These are phyloP conservation scores for Apis dorsata DNA, from an alignment of 1,140 invertebrate genomes.

Conservation along the genomic window DNA sequence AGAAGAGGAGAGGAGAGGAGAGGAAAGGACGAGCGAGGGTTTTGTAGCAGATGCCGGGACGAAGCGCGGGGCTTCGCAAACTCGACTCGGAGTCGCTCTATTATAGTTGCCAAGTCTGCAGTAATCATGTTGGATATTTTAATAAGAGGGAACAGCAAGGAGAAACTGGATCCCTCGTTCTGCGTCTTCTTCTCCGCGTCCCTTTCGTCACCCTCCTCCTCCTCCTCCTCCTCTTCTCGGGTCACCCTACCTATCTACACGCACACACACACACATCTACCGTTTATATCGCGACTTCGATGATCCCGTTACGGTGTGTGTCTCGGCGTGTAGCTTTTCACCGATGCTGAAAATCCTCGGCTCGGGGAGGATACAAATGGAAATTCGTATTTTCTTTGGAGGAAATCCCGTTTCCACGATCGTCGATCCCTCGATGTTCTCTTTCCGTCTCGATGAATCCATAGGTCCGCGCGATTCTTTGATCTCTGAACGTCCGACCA, in stretches of 20 bases:
- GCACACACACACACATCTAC: slow-evolving; percentile 40
- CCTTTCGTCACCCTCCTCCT: slow-evolving; percentile 9
- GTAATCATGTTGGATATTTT: slow-evolving; percentile 79
- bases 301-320: slow-evolving; percentile 61
- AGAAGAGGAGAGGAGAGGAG: neutral
- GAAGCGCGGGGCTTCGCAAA: slow-evolving; percentile 60
- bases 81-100: slow-evolving; percentile 73
- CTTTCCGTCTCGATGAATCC: slow-evolving; percentile 5
- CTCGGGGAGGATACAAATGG: slow-evolving; percentile 53
- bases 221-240: neutral
- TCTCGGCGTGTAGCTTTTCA: slow-evolving; percentile 38
- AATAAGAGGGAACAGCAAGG: slow-evolving; percentile 74
- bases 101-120: slow-evolving; percentile 76
- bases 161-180: slow-evolving; percentile 67
- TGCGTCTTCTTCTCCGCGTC: slow-evolving; percentile 27
- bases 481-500: too few species aligned
- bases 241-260: slow-evolving; percentile 18
- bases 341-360: slow-evolving; percentile 35
- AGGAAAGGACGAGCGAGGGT: neutral
- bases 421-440: neutral
- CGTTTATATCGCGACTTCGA: slow-evolving; percentile 70
- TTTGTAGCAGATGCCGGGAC: slow-evolving; percentile 33
- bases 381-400: slow-evolving; percentile 54
- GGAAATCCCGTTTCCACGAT: slow-evolving; percentile 51
- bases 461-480: too few species aligned